Conservation (phyloP, 2,888 invertebrate genomes). For the Folsomia candida region DNA sequence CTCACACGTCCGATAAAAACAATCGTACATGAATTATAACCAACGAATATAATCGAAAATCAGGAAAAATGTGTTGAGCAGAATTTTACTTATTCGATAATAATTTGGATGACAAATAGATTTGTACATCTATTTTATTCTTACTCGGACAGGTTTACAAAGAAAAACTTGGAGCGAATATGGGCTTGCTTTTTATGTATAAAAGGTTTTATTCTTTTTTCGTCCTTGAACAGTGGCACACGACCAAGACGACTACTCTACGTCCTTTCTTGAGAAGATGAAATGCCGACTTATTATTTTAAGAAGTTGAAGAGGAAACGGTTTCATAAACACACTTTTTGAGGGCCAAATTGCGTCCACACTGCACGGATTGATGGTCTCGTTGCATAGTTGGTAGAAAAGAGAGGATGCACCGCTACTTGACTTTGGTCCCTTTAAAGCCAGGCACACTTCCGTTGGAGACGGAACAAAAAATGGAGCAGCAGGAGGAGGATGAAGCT, state of each 20-base stretch:
- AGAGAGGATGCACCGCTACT: neutral
- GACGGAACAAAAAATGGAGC: neutral
- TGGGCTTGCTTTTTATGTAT: too few relatives aligned
- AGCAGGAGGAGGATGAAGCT: too few relatives aligned
- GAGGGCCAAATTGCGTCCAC: neutral
- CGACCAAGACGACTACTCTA: too few relatives aligned
- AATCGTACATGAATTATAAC: too few relatives aligned
- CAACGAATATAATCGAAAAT: too few relatives aligned
- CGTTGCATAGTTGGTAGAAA: neutral
- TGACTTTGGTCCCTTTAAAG: neutral
- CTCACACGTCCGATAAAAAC: too few relatives aligned
- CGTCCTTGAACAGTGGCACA: neutral
- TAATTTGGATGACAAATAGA: too few relatives aligned
- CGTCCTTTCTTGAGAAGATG: neutral
- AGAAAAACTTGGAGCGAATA: too few relatives aligned
- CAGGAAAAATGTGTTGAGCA: too few relatives aligned
- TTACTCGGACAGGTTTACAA: too few relatives aligned
- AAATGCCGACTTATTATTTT: neutral
- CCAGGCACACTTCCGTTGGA: neutral
- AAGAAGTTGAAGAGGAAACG: neutral
- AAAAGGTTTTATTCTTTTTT: neutral
- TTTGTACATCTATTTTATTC: too few relatives aligned
- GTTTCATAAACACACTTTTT: neutral
- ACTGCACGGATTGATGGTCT: neutral
- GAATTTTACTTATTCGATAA: too few relatives aligned